Evolutionary conservation across 1,140 invertebrate species (phyloP).

Genomic region (Anastrepha ludens): DNA sequence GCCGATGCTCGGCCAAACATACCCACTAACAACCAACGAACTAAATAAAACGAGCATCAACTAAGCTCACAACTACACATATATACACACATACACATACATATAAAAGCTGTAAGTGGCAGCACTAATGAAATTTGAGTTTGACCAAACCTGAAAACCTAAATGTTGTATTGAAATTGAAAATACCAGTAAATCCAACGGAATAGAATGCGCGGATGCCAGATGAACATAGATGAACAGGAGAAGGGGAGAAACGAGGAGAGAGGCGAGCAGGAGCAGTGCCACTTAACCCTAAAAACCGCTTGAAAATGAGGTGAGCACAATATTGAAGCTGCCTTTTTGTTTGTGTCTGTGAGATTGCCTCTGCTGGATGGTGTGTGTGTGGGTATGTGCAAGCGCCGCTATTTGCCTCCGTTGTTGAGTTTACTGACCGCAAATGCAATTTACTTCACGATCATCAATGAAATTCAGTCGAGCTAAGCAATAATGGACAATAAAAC

Average conservation of each 20-base stretch:
- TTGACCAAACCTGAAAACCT: slow-evolving; percentile 45
- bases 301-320: slow-evolving; percentile 28
- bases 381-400: not conserved
- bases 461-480: slow-evolving; percentile 32
- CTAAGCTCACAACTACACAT: not conserved
- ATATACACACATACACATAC: not conserved
- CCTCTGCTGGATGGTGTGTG: not conserved
- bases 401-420: not conserved
- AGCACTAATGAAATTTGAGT: slow-evolving; percentile 42
- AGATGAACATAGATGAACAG: not conserved
- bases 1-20: not conserved
- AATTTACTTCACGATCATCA: slow-evolving; percentile 51
- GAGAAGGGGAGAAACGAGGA: not conserved
- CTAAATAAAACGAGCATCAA: not conserved
- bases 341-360: not conserved
- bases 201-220: not conserved
- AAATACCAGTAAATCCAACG: slow-evolving; percentile 29
- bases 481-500: slow-evolving; percentile 43
- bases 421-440: slow-evolving; percentile 50
- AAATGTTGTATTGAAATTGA: slow-evolving; percentile 49
- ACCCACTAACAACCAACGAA: not conserved
- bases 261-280: not conserved
- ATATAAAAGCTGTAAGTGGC: not conserved
- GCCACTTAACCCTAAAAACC: not conserved
- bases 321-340: not conserved